Base-by-base conservation (phyloP, 2,888 invertebrate species). In the Molorchus minor region DNA sequence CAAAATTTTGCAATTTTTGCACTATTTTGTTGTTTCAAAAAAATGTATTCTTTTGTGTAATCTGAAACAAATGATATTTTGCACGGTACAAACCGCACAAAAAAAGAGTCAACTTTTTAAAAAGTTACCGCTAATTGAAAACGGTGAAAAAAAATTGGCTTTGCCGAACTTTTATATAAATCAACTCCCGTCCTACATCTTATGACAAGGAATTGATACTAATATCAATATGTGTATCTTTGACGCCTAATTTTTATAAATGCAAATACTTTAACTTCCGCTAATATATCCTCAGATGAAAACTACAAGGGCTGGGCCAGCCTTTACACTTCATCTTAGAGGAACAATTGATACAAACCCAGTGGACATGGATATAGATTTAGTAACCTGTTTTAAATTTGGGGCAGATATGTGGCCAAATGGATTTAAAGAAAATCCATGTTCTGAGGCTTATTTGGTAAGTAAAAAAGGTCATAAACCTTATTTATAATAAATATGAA, bases 311-410 rank as follows among this genome's bases (percentile, higher is more conserved):
- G 30, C 29, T 12, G 46, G 46, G 7, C 86, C 86, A 0, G 86
- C 86, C 1, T 83, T 83, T 67, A 86, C 85, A 0, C 62, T 86
- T 2, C 76, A 75, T 55, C 70, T 86, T 4, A 53, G 25, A 10
- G 69, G 65, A 4, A 15, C 17, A 3, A 36, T 59, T 19, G 41
- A 58, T 38, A 51, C 29, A 1, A 33, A 75, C 3, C 61, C 73
- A 16, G 78, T 81, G 33, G 53, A 59, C 0, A 75, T 87, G 61
- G 60, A 66, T 35, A 46, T 64, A 12, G 66, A 66, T 58, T 58
- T 76, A n/a, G 76, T 76, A 2, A 70, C 74, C 3, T 75, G 73
- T 51, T 73, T 77, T 45, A 16, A 64, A 16, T 73, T 75, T 54
- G 29, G 17, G 4, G 58, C 59, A 4, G 46, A 56, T 7, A 56